Conservation (phyloP, 1,140 invertebrate species). For the Carcinoscorpius rotundicauda region DNA sequence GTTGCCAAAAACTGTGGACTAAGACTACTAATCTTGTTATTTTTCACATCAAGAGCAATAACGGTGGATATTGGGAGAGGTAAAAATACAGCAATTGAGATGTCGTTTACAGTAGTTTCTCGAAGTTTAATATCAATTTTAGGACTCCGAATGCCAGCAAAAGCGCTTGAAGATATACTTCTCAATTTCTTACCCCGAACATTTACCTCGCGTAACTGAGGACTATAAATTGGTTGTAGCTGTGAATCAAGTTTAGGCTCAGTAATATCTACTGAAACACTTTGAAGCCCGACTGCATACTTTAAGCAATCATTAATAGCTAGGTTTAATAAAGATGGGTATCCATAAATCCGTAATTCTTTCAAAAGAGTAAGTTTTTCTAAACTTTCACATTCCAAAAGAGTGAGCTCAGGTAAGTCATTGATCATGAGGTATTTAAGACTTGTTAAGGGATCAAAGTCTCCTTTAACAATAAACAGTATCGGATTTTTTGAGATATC, state of each 20-base stretch:
- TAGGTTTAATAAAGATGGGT: slow-evolving; percentile 63
- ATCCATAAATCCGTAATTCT: slow-evolving; percentile 53
- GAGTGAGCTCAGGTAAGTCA: slow-evolving; percentile 50
- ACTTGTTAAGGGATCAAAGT: slow-evolving; percentile 53
- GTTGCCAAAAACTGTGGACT: slow-evolving; percentile 59
- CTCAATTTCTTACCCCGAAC: slow-evolving; percentile 60
- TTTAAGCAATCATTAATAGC: slow-evolving; percentile 62
- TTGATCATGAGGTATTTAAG: slow-evolving; percentile 51
- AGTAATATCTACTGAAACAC: slow-evolving; percentile 71
- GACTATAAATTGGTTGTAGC: slow-evolving; percentile 58
- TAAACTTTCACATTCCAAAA: slow-evolving; percentile 73
- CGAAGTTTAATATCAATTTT: slow-evolving; percentile 54
- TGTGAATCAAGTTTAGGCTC: slow-evolving; percentile 69
- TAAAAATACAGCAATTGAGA: slow-evolving; percentile 68
- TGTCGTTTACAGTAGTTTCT: slow-evolving; percentile 59
- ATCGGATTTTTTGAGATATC: slow-evolving; percentile 70
- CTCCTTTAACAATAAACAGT: slow-evolving; percentile 50
- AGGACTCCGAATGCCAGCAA: slow-evolving; percentile 55
- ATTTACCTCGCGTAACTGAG: slow-evolving; percentile 55
- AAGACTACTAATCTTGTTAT: slow-evolving; percentile 58
- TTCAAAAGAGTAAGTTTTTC: slow-evolving; percentile 52
- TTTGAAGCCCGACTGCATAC: slow-evolving; percentile 35
- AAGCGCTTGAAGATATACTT: slow-evolving; percentile 62
- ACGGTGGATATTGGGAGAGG: slow-evolving; percentile 75
- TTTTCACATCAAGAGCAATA: slow-evolving; percentile 60